phyloP scores from a whole-genome alignment of 2,797 vertebrate species.

The Manis crassicaudata region DNA sequence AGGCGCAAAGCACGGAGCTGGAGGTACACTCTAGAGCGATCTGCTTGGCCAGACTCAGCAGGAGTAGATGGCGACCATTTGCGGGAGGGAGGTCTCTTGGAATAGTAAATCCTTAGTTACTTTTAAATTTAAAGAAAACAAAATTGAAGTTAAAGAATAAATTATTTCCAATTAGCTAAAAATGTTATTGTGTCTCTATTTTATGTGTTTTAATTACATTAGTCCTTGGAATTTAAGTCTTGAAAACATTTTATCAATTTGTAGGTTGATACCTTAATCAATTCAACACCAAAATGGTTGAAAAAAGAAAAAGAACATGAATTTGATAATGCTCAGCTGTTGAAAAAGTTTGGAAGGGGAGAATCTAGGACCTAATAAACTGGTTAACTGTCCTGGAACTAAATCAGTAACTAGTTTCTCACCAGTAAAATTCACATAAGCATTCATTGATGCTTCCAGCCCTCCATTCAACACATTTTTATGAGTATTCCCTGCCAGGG shows the following conservation, averaged over 20 bases:
- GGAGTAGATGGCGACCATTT: conserved; percentile 92
- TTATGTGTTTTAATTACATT: neutral
- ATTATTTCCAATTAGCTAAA: conserved; percentile 81
- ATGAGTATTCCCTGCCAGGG: neutral
- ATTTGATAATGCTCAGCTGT: neutral
- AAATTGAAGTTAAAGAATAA: conserved; percentile 80
- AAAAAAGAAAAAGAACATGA: neutral
- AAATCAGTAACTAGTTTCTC: neutral
- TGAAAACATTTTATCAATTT: neutral
- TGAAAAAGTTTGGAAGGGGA: neutral
- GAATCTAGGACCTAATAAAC: neutral
- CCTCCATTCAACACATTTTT: neutral
- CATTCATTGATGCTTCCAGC: neutral
- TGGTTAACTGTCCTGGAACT: neutral
- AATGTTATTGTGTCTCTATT: neutral
- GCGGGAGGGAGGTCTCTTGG: conserved; percentile 77
- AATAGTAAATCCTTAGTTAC: conserved; percentile 73
- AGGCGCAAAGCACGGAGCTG: conserved; percentile 92
- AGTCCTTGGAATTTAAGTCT: neutral
- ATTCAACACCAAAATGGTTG: neutral
- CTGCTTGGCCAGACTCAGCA: conserved; percentile 92
- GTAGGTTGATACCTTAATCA: neutral
- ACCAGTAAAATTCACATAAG: rapidly evolving
- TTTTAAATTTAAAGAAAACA: conserved; percentile 82
- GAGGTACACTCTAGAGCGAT: conserved; percentile 91